Evolutionary conservation across 2,113 vertebrate species (phyloP).

Genomic region (Protobothrops flavoviridis): DNA sequence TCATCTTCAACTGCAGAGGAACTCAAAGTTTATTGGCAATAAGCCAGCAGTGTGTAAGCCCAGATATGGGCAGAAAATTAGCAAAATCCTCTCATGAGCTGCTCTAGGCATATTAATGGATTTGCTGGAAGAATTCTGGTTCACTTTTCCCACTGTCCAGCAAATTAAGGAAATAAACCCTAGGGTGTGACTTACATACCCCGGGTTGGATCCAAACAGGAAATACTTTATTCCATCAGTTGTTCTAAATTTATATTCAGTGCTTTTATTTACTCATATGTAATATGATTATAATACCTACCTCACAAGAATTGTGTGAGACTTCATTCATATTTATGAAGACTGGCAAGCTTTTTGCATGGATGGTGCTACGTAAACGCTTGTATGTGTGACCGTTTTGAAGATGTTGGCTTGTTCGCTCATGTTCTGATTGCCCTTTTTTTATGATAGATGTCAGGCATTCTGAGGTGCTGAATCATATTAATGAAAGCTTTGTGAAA

Average conservation of each 20-base stretch:
- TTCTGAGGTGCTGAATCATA: not conserved
- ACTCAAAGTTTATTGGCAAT: not conserved
- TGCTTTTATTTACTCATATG: constrained; percentile 9
- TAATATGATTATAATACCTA: constrained; percentile 6
- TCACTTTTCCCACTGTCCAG: not conserved
- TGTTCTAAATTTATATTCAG: not conserved
- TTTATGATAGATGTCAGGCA: not conserved
- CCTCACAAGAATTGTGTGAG: constrained; percentile 24
- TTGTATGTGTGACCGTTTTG: not conserved
- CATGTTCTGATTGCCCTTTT: not conserved
- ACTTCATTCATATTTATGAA: constrained; percentile 26
- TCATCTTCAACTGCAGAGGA: not conserved
- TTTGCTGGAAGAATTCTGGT: not conserved
- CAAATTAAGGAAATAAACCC: not conserved
- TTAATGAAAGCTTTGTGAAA: constrained; percentile 34
- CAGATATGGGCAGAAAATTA: not conserved
- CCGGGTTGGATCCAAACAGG: not conserved
- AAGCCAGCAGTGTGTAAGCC: not conserved
- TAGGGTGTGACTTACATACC: not conserved
- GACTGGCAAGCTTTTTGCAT: constrained; percentile 26
- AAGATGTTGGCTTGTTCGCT: not conserved
- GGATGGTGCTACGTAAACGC: constrained; percentile 13
- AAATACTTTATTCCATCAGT: not conserved
- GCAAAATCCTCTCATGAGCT: not conserved
- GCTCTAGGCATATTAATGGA: not conserved